Base-by-base conservation (phyloP, 2,888 invertebrate species). In the Lochmaea crataegi region DNA sequence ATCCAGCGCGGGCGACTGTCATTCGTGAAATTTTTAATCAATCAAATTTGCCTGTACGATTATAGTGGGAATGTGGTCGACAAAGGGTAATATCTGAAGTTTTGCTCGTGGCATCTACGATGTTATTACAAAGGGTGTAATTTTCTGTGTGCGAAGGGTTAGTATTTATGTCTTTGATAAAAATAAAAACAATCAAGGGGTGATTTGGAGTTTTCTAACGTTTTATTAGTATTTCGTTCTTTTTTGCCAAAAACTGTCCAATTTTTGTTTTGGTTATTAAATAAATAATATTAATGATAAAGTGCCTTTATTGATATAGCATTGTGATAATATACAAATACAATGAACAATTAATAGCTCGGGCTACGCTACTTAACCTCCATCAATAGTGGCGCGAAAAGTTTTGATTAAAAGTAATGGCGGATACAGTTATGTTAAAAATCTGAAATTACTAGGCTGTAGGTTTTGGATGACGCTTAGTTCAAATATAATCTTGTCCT, bases 11-110 rank as follows among this genome's bases (percentile, higher is more conserved):
- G 80, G 77, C 76, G 32, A 38, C 7, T 79, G 82, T 81, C 82
- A 80, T 76, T 77, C 68, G 73, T 70, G 72, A 53, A 53, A 10
- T 42, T 80, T 82, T 82, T 82, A 83, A 83, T 83, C 83, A 83
- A 83, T 83, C 83, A 83, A 77, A 76, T 76, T 78, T 80, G 75
- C 77, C 74, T 76, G 73, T 76, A 72, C 73, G 68, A 77, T 72
- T 32, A 51, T 41, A 63, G 56, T 26, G 66, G 63, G 57, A 69
- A 74, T 51, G 48, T 64, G 63, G 65, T 58, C 48, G 14, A 53
- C 41, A 51, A 26, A 53, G 53, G 53, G 53, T 9, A 53, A 53
- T 53, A 53, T 53, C 10, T 53, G 10, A 18, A 18, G 53, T 38
- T 38, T n/a, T 16, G 53, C 53, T 18, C 53, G 18, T 53, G 10